Base-by-base conservation (phyloP, 2,113 vertebrate genomes). In the Gadus macrocephalus region DNA sequence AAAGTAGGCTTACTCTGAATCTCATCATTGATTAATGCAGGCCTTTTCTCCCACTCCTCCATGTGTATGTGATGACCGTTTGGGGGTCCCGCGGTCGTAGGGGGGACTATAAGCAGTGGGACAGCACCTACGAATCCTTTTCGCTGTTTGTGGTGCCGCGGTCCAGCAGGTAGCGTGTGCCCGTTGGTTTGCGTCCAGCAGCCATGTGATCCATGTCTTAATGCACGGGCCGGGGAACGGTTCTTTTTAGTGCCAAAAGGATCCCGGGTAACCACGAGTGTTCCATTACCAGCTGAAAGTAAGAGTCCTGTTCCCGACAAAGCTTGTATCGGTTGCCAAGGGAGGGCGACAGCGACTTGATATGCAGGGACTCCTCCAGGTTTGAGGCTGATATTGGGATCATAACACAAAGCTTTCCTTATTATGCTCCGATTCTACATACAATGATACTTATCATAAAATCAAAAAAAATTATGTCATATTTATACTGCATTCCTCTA, bases 111-210 rank as follows among this genome's bases (percentile, higher is more conserved):
- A 0, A 22, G 5, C 87, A 91, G 22, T 99, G 97, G 97, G 94
- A 97, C 81, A 94, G 89, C 90, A 95, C 91, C 42, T 98, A 98
- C 1, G 96, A 99, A 81, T 96, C 94, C 0, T 89, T 98, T 64
- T 94, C 96, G 0, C 89, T 94, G 68, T 97, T 98, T 91, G 96
- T 99, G 70, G 96, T 99, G 62, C 97, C 97, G 20, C 94, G 95
- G 69, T 98, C 97, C 5, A 98, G 95, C 83, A 96, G 96, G 96
- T 98, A 86, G 94, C 87, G 19, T 1, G 35, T 19, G 58, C 60
- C 38, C 15, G 31, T 3, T 9, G 5, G 20, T 53, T 25, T 28
- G 55, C 17, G 62, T 67, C 66, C 19, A 14, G 31, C 27, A n/a
- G 42, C 58, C 67, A 77, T 76, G 74, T 22, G 55, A 81, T 74